Conservation (phyloP, 2,113 vertebrate species). For the Glaucomys volans region DNA sequence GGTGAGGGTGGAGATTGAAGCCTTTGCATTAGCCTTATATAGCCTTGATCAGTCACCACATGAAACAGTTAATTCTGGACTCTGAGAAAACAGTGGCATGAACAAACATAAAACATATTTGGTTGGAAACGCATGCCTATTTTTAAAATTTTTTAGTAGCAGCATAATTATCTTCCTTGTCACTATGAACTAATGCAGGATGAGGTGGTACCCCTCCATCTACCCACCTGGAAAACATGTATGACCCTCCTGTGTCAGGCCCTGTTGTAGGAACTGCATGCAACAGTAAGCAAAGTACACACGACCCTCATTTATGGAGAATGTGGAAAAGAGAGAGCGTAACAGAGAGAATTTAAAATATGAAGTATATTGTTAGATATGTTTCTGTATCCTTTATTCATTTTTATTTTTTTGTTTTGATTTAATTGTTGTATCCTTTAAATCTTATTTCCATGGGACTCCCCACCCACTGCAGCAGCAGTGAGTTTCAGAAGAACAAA, state of each 20-base stretch:
- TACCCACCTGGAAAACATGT: neutral
- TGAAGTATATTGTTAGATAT: neutral
- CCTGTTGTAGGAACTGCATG: neutral
- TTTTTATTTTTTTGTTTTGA: no score
- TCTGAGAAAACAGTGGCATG: neutral
- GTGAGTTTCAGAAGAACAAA: neutral
- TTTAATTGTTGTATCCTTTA: neutral
- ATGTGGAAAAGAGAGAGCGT: neutral
- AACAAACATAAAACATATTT: neutral
- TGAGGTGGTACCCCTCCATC: neutral
- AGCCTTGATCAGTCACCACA: neutral
- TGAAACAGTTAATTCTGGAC: conserved; percentile 7
- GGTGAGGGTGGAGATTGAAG: neutral
- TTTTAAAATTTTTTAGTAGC: conserved; percentile 22
- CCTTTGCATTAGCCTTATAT: neutral
- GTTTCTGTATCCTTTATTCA: neutral
- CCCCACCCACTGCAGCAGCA: neutral
- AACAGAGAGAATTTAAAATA: neutral
- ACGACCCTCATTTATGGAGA: neutral
- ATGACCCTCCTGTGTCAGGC: neutral
- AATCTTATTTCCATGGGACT: neutral
- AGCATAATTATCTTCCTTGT: conserved; percentile 15
- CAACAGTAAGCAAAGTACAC: neutral
- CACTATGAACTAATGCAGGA: neutral
- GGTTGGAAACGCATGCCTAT: neutral